Evolutionary conservation across 2,113 vertebrate species (phyloP).

Genomic region (Engystomops pustulosus): DNA sequence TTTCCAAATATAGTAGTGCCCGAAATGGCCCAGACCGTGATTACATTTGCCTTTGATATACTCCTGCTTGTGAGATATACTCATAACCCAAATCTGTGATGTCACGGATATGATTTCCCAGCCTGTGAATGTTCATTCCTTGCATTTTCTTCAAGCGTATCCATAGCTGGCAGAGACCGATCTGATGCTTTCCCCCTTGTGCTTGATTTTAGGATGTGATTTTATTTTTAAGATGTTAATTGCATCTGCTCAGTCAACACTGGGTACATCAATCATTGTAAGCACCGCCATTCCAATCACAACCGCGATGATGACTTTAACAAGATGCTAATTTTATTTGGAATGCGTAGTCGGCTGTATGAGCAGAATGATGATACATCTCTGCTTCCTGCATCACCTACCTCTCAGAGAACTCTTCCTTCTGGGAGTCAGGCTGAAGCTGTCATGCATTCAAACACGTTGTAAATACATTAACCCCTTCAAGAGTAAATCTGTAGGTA

Average conservation of each 20-base stretch:
- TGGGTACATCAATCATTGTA: slow-evolving; percentile 55
- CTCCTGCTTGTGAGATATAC: too few species aligned
- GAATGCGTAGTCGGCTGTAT: slow-evolving; percentile 33
- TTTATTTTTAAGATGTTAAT: slow-evolving; percentile 57
- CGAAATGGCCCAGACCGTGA: too few species aligned
- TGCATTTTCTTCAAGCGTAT: not conserved
- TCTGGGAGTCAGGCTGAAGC: not conserved
- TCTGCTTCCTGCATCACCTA: slow-evolving; percentile 3
- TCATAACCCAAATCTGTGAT: not conserved
- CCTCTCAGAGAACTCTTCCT: not conserved
- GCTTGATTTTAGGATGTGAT: slow-evolving; percentile 54
- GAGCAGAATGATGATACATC: slow-evolving; percentile 33
- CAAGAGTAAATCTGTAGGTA: too few species aligned
- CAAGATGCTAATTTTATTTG: slow-evolving; percentile 60
- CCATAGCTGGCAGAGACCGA: slow-evolving; percentile 17
- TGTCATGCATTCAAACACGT: not conserved
- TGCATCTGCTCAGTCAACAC: slow-evolving; percentile 57
- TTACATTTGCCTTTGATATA: too few species aligned
- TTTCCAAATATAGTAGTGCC: too few species aligned
- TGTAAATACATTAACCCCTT: not conserved
- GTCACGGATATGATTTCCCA: not conserved
- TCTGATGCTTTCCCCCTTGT: slow-evolving; percentile 10
- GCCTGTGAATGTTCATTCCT: slow-evolving; percentile 5
- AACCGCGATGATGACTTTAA: slow-evolving; percentile 54
- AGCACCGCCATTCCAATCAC: slow-evolving; percentile 49